Percentiles rank a stretch among this genome's conserved stretches.
Evolutionary conservation across 2,888 invertebrate species (phyloP).

Genomic region (Odontomyia ornata): DNA sequence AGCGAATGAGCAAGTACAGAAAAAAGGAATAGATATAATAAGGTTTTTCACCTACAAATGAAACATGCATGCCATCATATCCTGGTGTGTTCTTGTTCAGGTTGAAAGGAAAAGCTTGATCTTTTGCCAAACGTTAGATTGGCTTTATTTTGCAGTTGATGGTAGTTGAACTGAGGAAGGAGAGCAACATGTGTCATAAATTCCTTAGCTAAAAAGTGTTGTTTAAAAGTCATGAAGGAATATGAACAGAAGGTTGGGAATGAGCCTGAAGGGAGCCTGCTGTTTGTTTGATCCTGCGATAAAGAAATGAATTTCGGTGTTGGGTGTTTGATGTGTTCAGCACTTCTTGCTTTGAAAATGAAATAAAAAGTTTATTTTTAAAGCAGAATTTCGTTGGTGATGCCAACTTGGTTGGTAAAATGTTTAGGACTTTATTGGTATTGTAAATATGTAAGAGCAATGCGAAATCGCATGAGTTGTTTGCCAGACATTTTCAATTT

Average conservation of each 20-base stretch:
- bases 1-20: constrained; percentile 25
- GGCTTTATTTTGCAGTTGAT: neutral
- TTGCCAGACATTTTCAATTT: neutral
- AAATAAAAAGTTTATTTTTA: constrained; percentile 1
- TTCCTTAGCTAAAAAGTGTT: constrained; percentile 28
- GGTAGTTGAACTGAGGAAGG: neutral
- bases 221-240: constrained; percentile 17
- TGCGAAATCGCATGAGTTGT: neutral
- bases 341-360: neutral
- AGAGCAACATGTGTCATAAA: constrained; percentile 42
- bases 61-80: neutral
- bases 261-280: neutral
- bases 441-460: neutral
- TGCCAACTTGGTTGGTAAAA: neutral
- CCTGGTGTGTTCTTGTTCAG: too few species aligned
- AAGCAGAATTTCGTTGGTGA: too few species aligned
- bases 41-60: constrained; percentile 31
- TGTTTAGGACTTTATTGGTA: neutral
- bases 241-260: neutral
- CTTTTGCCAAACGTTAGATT: neutral
- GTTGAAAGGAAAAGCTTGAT: neutral
- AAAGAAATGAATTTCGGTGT: neutral
- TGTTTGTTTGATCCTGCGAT: constrained; percentile 6
- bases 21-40: constrained; percentile 18
- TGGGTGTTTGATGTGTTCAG: neutral